Conservation (phyloP, 2,797 vertebrate genomes). For the Phalanger gymnotis region DNA sequence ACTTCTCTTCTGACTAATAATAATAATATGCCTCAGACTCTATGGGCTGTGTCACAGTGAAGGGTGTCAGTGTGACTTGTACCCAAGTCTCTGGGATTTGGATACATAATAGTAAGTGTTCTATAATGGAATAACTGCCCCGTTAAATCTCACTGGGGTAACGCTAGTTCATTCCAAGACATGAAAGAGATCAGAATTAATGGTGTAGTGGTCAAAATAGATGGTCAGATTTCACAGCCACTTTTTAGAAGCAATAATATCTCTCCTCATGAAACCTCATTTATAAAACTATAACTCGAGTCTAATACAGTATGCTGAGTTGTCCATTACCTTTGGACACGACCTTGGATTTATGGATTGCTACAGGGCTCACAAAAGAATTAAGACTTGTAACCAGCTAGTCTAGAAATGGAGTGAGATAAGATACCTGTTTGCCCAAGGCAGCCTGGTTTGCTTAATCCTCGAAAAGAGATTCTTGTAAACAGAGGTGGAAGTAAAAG, state of each 20-base stretch:
- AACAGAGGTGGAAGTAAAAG: conserved; percentile 61
- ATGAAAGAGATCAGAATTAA: conserved; percentile 64
- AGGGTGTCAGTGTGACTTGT: background rate
- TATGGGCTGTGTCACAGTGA: background rate
- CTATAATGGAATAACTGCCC: conserved; percentile 60
- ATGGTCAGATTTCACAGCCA: conserved; percentile 65
- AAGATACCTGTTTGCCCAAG: conserved; percentile 14
- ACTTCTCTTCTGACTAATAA: background rate
- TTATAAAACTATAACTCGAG: conserved; percentile 18
- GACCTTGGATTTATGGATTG: conserved; percentile 47
- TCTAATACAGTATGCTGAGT: conserved; percentile 35
- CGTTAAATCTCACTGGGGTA: conserved; percentile 31
- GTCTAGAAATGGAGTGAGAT: conserved; percentile 39
- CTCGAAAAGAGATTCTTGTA: conserved; percentile 61
- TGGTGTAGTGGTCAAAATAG: conserved; percentile 23
- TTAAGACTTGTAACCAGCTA: conserved; percentile 2
- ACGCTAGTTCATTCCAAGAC: conserved; percentile 52
- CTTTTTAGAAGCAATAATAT: conserved; percentile 47
- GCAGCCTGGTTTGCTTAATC: conserved; percentile 47
- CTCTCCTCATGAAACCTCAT: conserved; percentile 56
- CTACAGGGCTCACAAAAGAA: conserved; percentile 25
- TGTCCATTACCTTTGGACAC: conserved; percentile 46
- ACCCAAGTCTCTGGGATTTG: conserved; percentile 14
- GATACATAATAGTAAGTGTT: background rate
- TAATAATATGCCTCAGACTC: background rate